Conservation (phyloP, 1,140 invertebrate species). For the Pseudomyrmex concolor region DNA sequence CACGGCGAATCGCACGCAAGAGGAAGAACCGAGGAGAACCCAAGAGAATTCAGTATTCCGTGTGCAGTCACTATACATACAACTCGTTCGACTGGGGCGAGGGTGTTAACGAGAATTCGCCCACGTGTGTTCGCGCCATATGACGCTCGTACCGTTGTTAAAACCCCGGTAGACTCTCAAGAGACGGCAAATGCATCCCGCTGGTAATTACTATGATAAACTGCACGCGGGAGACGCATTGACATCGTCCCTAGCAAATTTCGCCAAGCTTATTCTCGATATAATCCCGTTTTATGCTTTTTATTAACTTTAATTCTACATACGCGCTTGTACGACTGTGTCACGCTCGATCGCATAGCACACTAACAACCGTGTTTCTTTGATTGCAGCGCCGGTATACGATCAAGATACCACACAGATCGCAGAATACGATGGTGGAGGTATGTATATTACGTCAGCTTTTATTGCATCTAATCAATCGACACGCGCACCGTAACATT, state of each 20-base stretch:
- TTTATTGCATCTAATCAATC: constrained; percentile 68
- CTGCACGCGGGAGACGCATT: constrained; percentile 66
- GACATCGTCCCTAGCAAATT: constrained; percentile 59
- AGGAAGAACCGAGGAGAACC: neutral
- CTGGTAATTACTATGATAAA: constrained; percentile 81
- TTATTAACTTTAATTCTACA: constrained; percentile 20
- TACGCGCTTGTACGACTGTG: neutral
- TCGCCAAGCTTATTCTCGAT: constrained; percentile 38
- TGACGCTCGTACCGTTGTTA: constrained; percentile 75
- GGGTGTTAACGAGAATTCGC: constrained; percentile 80
- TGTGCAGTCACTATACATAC: constrained; percentile 71
- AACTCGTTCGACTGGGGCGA: constrained; percentile 74
- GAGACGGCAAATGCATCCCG: constrained; percentile 67
- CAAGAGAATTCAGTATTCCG: constrained; percentile 70
- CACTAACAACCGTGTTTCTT: constrained; percentile 53
- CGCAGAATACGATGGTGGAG: constrained; percentile 81
- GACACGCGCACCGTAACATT: constrained; percentile 54
- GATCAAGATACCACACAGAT: constrained; percentile 83
- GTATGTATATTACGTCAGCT: constrained; percentile 69
- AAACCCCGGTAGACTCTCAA: constrained; percentile 69
- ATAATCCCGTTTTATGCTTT: constrained; percentile 40
- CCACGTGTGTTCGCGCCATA: constrained; percentile 75
- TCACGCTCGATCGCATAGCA: neutral
- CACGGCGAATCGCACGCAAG: neutral
- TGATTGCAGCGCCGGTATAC: constrained; percentile 83